Base-by-base conservation (phyloP, 2,113 vertebrate genomes). In the Charadrius vociferus region DNA sequence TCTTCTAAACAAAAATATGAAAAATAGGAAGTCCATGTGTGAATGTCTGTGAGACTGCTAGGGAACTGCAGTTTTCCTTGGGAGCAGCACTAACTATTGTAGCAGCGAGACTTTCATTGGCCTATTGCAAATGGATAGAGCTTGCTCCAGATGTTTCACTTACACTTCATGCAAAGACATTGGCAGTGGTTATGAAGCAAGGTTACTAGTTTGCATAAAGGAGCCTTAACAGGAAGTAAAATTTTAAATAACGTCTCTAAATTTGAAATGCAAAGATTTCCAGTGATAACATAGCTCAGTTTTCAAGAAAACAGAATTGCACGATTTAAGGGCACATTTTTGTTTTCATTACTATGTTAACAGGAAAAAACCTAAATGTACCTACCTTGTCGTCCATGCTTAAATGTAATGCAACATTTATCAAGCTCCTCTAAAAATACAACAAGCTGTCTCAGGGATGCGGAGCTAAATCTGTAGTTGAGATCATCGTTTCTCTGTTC, bases 351-450 rank as follows among this genome's bases (percentile, higher is more conserved):
- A 61, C 62, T 82, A 3, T 73, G 70, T 58, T 56, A 79, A 52
- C 65, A 86, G 68, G 72, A 80, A 72, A 78, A 81, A 61, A 32
- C 19, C 23, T 88, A 65, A 61, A 75, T 52, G 53, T 91, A 87
- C 65, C 61, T 84, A 30, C 45, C 65, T 77, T 81, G 55, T 89
- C 26, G 0, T 89, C 90, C 91, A 22, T 77, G 84, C 81, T 82
- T 89, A 80, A 73, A 75, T 82, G 84, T 91, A 95, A 94, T 95
- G 93, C 96, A 97, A 89, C 93, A 91, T 95, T 97, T 96, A 94
- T 95, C 83, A 89, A 67, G 93, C 93, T 95, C 66, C 86, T 95
- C 94, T 91, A 95, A 97, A 97, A 97, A 95, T 96, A 96, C 84
- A 95, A 36, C 88, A 77, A 75, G 70, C 96, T 95, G 86, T 95